Evolutionary conservation across 2,888 invertebrate genomes (phyloP), one percentile per base, ranked within the genome.

Genomic region (Graphium colonna): DNA sequence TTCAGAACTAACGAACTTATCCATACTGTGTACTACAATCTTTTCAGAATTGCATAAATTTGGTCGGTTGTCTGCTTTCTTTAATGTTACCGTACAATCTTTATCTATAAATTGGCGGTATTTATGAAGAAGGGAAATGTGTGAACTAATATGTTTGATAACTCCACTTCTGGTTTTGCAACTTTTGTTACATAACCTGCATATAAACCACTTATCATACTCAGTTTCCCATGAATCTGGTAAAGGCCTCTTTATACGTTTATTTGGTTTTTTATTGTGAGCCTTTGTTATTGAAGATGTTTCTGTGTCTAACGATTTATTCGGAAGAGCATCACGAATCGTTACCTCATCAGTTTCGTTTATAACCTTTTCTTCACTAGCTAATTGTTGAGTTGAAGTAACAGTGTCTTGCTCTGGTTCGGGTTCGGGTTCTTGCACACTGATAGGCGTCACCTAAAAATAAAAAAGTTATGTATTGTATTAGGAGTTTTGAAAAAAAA

Each of bases 31-130:
- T 5, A 80, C 77, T 44, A 87, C 76, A 57, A 71, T 65, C 36
- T 69, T 66, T 16, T 47, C 54, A 8, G 58, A 57, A 10, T 75
- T 75, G 15, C 80, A 81, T 28, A 75, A 38, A 58, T 88, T 88
- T 9, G 68, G 65, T 59, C 69, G 71, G 1, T 56, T 52, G 58
- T 83, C 82, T 36, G 72, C 46, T 68, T 75, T 85, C 26, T 64
- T 57, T 13, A 89, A 56, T 16, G 48, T 52, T 1, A 88, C 77
- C 48, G 58, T 59, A 57, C 80, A 82, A 43, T 65, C 51, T 45
- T 52, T 63, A 9, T 68, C 70, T 10, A 79, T 64, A 45, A 76
- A 57, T 48, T 65, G 45, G 41, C 56, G 53, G 61, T 74, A 68
- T 47, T 65, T 71, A 15, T 17, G 31, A 42, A 64, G 63, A 3